Evolutionary conservation across 2,888 invertebrate genomes (phyloP).

Genomic region (Drosophila borborema): DNA sequence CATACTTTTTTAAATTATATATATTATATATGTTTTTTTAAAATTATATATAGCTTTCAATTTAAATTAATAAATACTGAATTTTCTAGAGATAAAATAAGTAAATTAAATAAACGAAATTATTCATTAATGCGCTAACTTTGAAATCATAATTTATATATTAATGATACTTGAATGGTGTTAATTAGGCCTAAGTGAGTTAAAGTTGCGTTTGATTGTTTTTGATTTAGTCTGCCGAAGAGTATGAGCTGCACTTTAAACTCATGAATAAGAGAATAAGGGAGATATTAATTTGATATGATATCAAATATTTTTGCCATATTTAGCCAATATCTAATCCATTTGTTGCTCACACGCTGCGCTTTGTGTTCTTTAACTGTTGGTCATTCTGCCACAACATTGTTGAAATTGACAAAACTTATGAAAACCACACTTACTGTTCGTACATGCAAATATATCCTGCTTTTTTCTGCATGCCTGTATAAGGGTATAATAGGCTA

Average conservation of each 20-base stretch:
- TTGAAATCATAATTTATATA: background rate
- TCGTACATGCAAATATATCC: conserved; percentile 15
- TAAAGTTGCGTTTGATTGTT: background rate
- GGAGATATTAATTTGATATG: too few species aligned
- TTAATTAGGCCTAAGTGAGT: background rate
- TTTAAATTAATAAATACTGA: too few species aligned
- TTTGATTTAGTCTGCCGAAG: too few species aligned
- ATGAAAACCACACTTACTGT: conserved; percentile 36
- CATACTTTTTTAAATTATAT: too few species aligned
- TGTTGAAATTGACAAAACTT: conserved; percentile 41
- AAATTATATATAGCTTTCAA: too few species aligned
- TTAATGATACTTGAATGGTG: background rate
- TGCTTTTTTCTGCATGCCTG: background rate
- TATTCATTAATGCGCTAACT: background rate
- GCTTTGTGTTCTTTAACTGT: conserved; percentile 19
- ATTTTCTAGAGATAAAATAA: too few species aligned
- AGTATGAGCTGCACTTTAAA: background rate
- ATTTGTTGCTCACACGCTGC: conserved; percentile 3
- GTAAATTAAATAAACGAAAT: too few species aligned
- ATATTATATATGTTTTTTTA: too few species aligned
- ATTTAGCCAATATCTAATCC: conserved; percentile 46
- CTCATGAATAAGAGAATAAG: too few species aligned
- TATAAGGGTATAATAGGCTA: too few species aligned
- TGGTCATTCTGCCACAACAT: conserved; percentile 57
- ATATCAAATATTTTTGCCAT: too few species aligned